Conservation (phyloP, 2,797 vertebrate genomes). For the Sebastes goodei region DNA sequence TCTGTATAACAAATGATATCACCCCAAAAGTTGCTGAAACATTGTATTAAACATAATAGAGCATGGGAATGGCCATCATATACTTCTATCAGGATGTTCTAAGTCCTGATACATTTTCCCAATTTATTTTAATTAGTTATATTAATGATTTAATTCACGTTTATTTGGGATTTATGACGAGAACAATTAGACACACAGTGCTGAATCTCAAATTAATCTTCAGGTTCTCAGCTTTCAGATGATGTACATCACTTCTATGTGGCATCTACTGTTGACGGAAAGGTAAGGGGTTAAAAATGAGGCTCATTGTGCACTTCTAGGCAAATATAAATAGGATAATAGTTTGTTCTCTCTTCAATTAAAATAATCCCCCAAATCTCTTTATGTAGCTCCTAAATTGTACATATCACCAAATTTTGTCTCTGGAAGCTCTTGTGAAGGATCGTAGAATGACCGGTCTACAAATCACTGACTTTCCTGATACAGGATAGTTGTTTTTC, state of each 20-base stretch:
- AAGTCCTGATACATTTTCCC: not conserved
- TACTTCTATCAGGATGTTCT: not conserved
- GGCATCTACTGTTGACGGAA: too few species aligned
- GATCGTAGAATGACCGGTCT: not conserved
- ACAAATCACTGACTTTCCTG: not conserved
- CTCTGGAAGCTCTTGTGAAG: not conserved
- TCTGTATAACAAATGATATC: too few species aligned
- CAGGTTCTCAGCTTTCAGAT: too few species aligned
- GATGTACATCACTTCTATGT: too few species aligned
- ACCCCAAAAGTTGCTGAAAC: too few species aligned
- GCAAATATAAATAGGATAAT: not conserved
- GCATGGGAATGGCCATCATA: not conserved
- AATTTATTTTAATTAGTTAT: not conserved
- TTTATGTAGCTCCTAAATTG: not conserved
- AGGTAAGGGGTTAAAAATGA: not conserved
- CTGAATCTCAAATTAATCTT: too few species aligned
- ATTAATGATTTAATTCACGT: too few species aligned
- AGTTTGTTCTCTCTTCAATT: not conserved
- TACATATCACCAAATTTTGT: not conserved
- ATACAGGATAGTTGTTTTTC: not conserved
- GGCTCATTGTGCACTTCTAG: not conserved
- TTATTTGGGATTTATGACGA: too few species aligned
- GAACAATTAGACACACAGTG: too few species aligned
- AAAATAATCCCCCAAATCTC: not conserved
- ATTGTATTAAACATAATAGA: not conserved